Conservation (phyloP, 2,797 vertebrate species). For the Rhinichthys osculus region DNA sequence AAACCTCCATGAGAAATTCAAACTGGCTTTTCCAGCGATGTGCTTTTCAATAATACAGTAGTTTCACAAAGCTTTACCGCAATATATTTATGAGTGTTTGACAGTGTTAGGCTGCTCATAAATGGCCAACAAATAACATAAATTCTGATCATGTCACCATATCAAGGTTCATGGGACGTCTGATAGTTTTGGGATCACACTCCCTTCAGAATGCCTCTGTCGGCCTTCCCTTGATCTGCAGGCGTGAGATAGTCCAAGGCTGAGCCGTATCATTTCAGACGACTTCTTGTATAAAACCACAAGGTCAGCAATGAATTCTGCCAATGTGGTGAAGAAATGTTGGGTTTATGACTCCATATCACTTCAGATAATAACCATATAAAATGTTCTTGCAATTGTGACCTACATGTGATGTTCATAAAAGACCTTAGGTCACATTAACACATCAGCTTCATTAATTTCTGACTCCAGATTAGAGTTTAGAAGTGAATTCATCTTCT, state of each 20-base stretch:
- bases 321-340: background rate
- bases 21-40: background rate
- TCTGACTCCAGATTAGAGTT: background rate
- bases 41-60: background rate
- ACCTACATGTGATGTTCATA: background rate
- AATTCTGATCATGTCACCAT: background rate
- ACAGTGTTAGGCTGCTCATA: background rate
- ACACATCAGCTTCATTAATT: background rate
- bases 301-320: background rate
- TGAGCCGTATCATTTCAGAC: background rate
- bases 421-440: background rate
- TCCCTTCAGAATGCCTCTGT: background rate
- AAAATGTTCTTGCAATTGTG: background rate
- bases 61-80: background rate
- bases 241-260: background rate
- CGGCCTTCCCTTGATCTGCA: constrained; percentile 5
- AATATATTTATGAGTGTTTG: background rate
- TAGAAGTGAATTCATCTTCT: background rate
- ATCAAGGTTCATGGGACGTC: background rate
- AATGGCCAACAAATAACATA: background rate
- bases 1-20: background rate
- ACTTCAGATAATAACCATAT: background rate
- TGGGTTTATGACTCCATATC: constrained; percentile 3
- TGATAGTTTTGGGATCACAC: background rate
- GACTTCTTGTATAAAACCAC: background rate